Evolutionary conservation across 2,113 vertebrate species (phyloP), one percentile per base, ranked within the genome.

Genomic region (Thunnus thynnus): DNA sequence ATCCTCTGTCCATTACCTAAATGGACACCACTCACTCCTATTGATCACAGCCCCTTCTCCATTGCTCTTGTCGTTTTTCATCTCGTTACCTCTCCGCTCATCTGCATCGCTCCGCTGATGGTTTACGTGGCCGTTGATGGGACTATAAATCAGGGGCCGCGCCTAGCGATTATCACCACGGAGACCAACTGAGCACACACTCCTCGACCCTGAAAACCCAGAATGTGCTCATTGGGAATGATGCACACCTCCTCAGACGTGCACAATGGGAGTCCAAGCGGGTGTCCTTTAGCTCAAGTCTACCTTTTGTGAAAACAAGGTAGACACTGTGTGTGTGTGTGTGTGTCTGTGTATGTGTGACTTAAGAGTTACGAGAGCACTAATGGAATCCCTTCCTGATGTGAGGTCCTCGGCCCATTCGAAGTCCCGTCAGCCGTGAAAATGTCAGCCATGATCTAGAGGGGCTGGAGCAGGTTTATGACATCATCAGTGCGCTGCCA

Each of bases 1-100:
- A 96, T 95, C 84, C 90, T 85, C 95, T 94, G 94, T 96, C 97
- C 96, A 97, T 98, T 99, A 98, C 94, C 94, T 93, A 97, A 97
- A 97, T 97, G 95, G 96, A 96, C 95, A 96, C 92, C 93, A 96
- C 95, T 97, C 91, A 94, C 92, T 64, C 68, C 80, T 96, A 97
- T 97, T 96, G 96, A 98, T 98, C 95, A 92, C 76, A 93, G 88
- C 84, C 80, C 86, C 93, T 89, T 81, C 93, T 92, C 83, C 64
- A 16, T 77, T 82, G 96, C 95, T 83, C 88, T 92, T 91, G 91
- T 86, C 90, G 77, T 94, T 96, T 96, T 94, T 96, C 95, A 97
- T 95, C 94, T 94, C 87, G 93, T 96, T 96, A 94, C 95, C 92
- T 94, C 91, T 88, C 80, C 52, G 67, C 87, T 94, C 92, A 94